phyloP scores from a whole-genome alignment of 2,797 vertebrate genomes.

The Macropodus opercularis region DNA sequence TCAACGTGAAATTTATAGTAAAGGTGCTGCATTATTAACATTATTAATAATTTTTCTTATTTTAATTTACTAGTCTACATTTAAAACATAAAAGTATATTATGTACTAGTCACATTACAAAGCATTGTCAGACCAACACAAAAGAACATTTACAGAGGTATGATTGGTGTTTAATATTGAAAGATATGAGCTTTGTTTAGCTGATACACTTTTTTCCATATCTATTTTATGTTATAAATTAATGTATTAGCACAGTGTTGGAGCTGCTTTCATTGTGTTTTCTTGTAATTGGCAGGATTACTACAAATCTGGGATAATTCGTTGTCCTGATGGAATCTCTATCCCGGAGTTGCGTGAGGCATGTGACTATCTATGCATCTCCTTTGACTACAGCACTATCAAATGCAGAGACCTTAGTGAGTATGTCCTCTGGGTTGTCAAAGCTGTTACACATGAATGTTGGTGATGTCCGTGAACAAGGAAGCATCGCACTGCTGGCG shows the following conservation, averaged over 20 bases:
- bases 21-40: too few relatives aligned
- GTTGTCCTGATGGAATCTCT: slow-evolving; percentile 98
- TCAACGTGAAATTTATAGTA: too few relatives aligned
- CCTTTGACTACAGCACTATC: slow-evolving; percentile 99
- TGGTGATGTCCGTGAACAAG: not conserved
- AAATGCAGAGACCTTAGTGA: slow-evolving; percentile 99
- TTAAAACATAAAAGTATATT: too few relatives aligned
- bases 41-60: too few relatives aligned
- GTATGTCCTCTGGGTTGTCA: slow-evolving; percentile 64
- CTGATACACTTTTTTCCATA: not conserved
- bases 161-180: not conserved
- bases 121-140: too few relatives aligned
- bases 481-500: not conserved
- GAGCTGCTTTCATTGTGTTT: slow-evolving; percentile 37
- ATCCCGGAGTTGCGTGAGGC: slow-evolving; percentile 98
- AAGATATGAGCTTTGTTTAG: not conserved
- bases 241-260: slow-evolving; percentile 21
- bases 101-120: not conserved
- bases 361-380: slow-evolving; percentile 99
- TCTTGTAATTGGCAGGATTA: slow-evolving; percentile 90
- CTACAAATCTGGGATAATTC: slow-evolving; percentile 98
- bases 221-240: slow-evolving; percentile 11
- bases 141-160: not conserved
- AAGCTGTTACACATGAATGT: not conserved
- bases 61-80: too few relatives aligned